These are phyloP conservation scores for Montipora cactus DNA, from an alignment of 64 coral and sea anemone genomes.

Conservation along the genomic window DNA sequence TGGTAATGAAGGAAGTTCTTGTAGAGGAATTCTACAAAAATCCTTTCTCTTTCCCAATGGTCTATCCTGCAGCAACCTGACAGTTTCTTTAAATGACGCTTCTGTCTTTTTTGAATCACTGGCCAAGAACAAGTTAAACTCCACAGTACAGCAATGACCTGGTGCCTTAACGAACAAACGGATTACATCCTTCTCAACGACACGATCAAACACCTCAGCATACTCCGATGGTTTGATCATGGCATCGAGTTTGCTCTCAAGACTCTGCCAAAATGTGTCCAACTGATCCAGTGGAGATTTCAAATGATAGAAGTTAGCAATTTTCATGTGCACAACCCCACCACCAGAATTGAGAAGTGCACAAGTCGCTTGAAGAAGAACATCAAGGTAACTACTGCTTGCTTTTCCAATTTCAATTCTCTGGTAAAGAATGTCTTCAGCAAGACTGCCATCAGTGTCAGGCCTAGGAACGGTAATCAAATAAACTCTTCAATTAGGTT, in stretches of 20 bases:
- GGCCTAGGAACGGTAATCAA: too few species aligned
- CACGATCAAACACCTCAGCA: background rate
- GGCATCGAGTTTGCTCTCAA: background rate
- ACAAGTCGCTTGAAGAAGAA: background rate
- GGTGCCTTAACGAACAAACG: background rate
- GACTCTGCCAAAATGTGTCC: background rate
- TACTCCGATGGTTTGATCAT: background rate
- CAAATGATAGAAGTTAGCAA: background rate
- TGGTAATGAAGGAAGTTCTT: conserved; percentile 3
- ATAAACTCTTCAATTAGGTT: too few species aligned
- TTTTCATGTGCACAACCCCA: background rate
- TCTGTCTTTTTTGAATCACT: background rate
- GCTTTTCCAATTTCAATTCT: too few species aligned
- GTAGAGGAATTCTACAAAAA: background rate
- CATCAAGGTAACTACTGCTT: too few species aligned
- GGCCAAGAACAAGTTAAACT: background rate
- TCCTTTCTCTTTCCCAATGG: background rate
- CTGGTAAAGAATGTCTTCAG: too few species aligned
- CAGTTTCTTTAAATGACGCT: background rate
- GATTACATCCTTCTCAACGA: background rate
- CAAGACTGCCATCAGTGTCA: too few species aligned
- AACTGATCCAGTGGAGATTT: background rate
- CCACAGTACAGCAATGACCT: background rate
- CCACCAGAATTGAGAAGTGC: conserved; percentile 16
- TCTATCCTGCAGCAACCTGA: background rate